A percentile compares a stretch with the other conserved stretches of the same genome.
Conservation (phyloP, 35 echinoderm and acorn worm genomes). For the Heliocidaris tuberculata region DNA sequence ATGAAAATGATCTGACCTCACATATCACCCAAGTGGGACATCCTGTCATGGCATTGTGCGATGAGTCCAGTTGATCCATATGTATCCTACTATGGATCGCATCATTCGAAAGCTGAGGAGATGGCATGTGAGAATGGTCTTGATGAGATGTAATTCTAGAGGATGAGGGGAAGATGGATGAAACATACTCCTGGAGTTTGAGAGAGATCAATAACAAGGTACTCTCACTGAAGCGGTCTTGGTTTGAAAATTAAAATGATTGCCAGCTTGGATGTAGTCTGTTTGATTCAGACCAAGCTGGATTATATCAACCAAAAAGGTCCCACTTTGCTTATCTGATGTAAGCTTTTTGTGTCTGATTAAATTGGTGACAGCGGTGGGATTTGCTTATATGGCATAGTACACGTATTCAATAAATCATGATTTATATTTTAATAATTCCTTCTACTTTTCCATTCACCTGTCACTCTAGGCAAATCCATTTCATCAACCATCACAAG, state of each 20-base stretch:
- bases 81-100: neutral
- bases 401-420: neutral
- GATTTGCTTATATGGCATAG: neutral
- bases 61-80: neutral
- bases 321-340: neutral
- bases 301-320: neutral
- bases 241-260: neutral
- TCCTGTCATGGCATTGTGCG: neutral
- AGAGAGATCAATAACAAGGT: neutral
- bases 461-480: neutral
- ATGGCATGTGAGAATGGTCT: slow-evolving; percentile 9
- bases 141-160: neutral
- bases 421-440: neutral
- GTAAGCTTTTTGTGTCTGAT: neutral
- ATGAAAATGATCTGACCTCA: neutral
- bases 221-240: neutral
- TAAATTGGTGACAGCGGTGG: neutral
- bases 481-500: neutral
- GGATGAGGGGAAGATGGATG: neutral
- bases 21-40: neutral
- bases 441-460: neutral
- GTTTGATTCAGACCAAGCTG: neutral
- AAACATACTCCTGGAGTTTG: neutral
- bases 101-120: neutral
- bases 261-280: neutral